phyloP scores from a whole-genome alignment of 1,140 invertebrate genomes.

The Plodia interpunctella region DNA sequence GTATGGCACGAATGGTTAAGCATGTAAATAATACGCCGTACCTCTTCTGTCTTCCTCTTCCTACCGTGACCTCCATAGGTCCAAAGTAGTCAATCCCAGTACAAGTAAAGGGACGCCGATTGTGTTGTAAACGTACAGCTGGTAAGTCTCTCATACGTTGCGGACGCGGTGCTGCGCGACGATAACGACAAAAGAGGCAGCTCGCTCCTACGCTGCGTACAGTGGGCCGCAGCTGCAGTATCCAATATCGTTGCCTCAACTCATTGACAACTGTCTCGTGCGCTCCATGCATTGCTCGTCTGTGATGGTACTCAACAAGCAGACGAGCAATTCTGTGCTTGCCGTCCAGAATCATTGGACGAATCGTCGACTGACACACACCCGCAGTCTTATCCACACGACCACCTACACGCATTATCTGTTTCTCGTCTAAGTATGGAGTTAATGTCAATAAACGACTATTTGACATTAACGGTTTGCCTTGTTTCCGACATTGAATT shows the following conservation, averaged over 20 bases:
- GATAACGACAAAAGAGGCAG: conserved; percentile 5
- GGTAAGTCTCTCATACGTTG: background rate
- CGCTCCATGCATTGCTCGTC: conserved; percentile 16
- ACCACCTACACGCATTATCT: conserved; percentile 22
- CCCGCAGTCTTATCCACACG: conserved; percentile 19
- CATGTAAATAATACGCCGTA: conserved; percentile 5
- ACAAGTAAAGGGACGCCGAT: background rate
- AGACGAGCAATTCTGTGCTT: conserved; percentile 13
- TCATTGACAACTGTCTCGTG: conserved; percentile 22
- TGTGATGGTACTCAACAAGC: conserved; percentile 18
- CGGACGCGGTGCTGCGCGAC: background rate
- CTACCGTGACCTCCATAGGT: conserved; percentile 1
- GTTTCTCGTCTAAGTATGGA: conserved; percentile 18
- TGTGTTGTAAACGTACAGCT: background rate
- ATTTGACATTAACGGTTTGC: conserved; percentile 13
- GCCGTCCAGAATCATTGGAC: conserved; percentile 18
- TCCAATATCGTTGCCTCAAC: conserved; percentile 11
- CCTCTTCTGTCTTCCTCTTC: conserved; percentile 5
- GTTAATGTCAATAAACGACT: conserved; percentile 19
- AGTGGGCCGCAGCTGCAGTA: conserved; percentile 4
- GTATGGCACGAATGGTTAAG: conserved; percentile 20
- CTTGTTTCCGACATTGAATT: conserved; percentile 15
- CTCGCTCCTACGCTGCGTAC: conserved; percentile 1
- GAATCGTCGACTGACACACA: conserved; percentile 9
- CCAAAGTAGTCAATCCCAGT: conserved; percentile 8